These are phyloP conservation scores for Sisor rabdophorus DNA, from an alignment of 2,113 vertebrate species.

Conservation along the genomic window DNA sequence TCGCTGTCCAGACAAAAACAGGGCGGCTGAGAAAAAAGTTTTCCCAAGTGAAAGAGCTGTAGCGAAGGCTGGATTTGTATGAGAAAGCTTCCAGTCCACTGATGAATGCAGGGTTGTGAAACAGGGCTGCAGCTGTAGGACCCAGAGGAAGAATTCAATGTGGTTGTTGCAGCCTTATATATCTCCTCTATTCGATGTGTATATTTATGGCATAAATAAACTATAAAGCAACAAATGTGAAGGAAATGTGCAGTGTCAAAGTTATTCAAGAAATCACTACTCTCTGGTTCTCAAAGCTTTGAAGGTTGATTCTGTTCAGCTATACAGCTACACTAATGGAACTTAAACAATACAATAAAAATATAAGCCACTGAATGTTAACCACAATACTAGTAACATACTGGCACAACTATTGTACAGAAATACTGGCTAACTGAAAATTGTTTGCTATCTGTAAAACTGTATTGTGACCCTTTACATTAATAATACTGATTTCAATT, in stretches of 20 bases:
- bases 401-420: background rate
- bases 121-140: slow-evolving; percentile 56
- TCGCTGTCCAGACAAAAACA: slow-evolving; percentile 57
- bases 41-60: slow-evolving; percentile 61
- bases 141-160: slow-evolving; percentile 18
- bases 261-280: background rate
- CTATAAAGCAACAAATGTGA: background rate
- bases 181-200: slow-evolving; percentile 2
- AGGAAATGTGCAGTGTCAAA: background rate
- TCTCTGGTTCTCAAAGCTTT: background rate
- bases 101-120: slow-evolving; percentile 56
- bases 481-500: too few relatives aligned
- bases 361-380: background rate
- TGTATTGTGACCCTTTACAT: too few relatives aligned
- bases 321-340: background rate
- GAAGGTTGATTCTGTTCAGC: background rate
- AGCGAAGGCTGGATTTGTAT: slow-evolving; percentile 55
- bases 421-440: too few relatives aligned
- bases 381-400: too few relatives aligned
- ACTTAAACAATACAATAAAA: background rate
- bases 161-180: background rate
- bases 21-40: slow-evolving; percentile 56
- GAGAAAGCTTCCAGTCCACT: slow-evolving; percentile 60
- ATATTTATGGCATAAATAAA: background rate
- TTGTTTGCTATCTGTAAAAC: too few relatives aligned